These are phyloP conservation scores for Hyalella azteca DNA, from an alignment of 2,888 invertebrate species.

Conservation along the genomic window DNA sequence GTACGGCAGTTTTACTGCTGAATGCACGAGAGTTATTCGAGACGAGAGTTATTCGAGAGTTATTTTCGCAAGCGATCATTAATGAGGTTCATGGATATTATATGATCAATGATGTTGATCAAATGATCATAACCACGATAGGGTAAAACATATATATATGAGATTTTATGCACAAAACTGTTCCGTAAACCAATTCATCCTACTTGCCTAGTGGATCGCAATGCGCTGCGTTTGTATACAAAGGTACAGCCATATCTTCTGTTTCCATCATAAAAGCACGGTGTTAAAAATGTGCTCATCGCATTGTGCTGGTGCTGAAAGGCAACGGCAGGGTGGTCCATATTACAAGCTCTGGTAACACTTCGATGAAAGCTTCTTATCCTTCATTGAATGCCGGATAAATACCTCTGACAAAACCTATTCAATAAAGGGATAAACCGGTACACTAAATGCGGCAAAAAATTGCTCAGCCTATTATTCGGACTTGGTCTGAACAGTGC, in stretches of 20 bases:
- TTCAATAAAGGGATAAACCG: slow-evolving; percentile 26
- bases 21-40: not conserved
- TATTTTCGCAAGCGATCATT: too few relatives aligned
- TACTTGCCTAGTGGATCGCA: too few relatives aligned
- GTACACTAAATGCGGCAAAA: slow-evolving; percentile 12
- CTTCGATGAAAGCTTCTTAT: slow-evolving; percentile 15
- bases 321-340: slow-evolving; percentile 6
- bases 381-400: slow-evolving; percentile 19
- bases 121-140: too few relatives aligned
- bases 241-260: too few relatives aligned
- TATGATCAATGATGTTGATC: too few relatives aligned
- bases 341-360: slow-evolving; percentile 20
- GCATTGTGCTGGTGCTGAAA: slow-evolving; percentile 11
- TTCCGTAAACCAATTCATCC: too few relatives aligned
- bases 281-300: slow-evolving; percentile 23
- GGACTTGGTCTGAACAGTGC: not conserved
- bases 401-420: slow-evolving; percentile 22
- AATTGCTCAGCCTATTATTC: not conserved
- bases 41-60: too few relatives aligned
- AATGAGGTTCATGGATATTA: too few relatives aligned
- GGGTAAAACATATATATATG: too few relatives aligned
- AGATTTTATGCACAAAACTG: too few relatives aligned
- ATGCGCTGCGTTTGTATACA: too few relatives aligned
- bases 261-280: not conserved
- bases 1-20: not conserved